phyloP scores from a whole-genome alignment of 2,888 invertebrate species.

The Cerastis leucographa region DNA sequence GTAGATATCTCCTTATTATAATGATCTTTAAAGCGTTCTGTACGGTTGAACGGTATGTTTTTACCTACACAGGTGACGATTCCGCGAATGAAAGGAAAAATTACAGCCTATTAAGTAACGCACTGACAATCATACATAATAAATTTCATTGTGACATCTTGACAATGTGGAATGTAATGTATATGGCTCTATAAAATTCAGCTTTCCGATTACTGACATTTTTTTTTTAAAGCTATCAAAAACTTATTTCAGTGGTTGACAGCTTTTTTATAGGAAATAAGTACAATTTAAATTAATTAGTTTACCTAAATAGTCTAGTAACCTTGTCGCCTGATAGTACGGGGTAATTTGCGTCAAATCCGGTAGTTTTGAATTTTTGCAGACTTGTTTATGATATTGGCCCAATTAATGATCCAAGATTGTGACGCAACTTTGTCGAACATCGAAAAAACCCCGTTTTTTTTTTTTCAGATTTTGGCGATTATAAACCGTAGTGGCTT shows the following conservation, averaged over 20 bases:
- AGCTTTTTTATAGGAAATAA: neutral
- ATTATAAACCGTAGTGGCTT: too few relatives aligned
- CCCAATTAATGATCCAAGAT: too few relatives aligned
- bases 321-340: too few relatives aligned
- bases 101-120: slow-evolving; percentile 18
- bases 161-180: neutral
- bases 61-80: slow-evolving; percentile 18
- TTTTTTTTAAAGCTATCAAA: neutral
- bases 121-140: slow-evolving; percentile 4
- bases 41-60: neutral
- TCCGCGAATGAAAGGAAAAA: neutral
- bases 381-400: too few relatives aligned
- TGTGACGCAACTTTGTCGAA: too few relatives aligned
- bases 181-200: neutral
- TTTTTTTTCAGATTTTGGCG: too few relatives aligned
- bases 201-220: neutral
- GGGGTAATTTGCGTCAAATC: too few relatives aligned
- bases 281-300: neutral
- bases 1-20: neutral
- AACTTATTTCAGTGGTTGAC: too few relatives aligned
- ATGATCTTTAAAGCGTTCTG: neutral
- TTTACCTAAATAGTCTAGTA: neutral
- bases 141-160: slow-evolving; percentile 13
- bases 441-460: too few relatives aligned
- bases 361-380: too few relatives aligned